These are phyloP conservation scores for Deilephila elpenor DNA, from an alignment of 2,888 invertebrate species.

Conservation along the genomic window DNA sequence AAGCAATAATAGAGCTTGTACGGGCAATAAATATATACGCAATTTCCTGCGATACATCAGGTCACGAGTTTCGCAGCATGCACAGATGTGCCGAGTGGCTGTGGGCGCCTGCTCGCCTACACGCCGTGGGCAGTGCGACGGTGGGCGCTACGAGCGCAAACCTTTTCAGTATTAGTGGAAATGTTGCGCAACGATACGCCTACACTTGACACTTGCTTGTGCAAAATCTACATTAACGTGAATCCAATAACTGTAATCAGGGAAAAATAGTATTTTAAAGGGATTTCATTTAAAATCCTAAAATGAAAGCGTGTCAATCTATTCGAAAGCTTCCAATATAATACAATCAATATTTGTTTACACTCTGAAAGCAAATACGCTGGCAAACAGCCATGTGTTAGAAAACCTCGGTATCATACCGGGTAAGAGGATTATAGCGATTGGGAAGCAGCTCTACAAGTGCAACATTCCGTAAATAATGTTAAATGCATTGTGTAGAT, in stretches of 20 bases:
- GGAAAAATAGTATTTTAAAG: not conserved
- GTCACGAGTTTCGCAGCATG: conserved; percentile 49
- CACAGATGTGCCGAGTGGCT: conserved; percentile 18
- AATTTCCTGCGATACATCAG: conserved; percentile 43
- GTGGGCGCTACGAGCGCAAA: conserved; percentile 2
- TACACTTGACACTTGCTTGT: not conserved
- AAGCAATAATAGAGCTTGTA: conserved; percentile 39
- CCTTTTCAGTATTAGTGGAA: conserved; percentile 21
- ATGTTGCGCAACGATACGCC: conserved; percentile 9
- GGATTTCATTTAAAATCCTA: not conserved
- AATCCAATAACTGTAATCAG: not conserved
- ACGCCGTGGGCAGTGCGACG: not conserved
- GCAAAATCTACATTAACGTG: not conserved
- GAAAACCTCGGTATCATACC: conserved; percentile 23
- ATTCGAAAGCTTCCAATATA: not conserved
- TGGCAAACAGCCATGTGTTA: conserved; percentile 20
- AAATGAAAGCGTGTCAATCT: not conserved
- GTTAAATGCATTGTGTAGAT: conserved; percentile 38
- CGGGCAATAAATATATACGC: conserved; percentile 45
- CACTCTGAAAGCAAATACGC: not conserved
- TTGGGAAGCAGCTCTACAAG: conserved; percentile 46
- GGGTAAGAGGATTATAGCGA: conserved; percentile 44
- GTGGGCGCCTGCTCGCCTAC: not conserved
- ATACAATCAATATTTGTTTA: conserved; percentile 5
- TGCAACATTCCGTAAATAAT: conserved; percentile 50